These are phyloP conservation scores for Hetaerina titia DNA, from an alignment of 2,888 invertebrate species.

Conservation along the genomic window DNA sequence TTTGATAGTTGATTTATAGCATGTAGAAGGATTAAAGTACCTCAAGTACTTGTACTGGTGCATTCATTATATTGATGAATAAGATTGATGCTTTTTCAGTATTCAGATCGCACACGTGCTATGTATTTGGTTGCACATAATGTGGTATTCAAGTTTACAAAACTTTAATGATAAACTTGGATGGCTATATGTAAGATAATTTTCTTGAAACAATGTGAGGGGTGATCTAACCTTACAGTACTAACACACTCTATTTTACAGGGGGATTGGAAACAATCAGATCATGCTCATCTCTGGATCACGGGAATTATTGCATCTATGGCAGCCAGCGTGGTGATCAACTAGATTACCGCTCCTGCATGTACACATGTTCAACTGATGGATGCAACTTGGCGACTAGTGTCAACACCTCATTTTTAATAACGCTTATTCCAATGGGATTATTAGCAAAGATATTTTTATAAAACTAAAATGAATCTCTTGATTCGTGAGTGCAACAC, in stretches of 20 bases:
- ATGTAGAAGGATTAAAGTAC: too few species aligned
- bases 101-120: too few species aligned
- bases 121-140: too few species aligned
- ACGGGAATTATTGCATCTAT: conserved; percentile 94
- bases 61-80: too few species aligned
- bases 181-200: too few species aligned
- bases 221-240: background rate
- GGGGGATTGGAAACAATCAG: conserved; percentile 94
- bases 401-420: background rate
- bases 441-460: background rate
- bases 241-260: conserved; percentile 76
- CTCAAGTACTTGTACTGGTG: too few species aligned
- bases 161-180: background rate
- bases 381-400: conserved; percentile 87
- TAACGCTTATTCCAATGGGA: background rate
- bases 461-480: background rate
- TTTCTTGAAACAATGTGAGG: background rate
- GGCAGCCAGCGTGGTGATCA: conserved; percentile 91
- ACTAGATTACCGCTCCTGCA: conserved; percentile 91
- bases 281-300: conserved; percentile 90
- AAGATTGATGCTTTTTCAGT: too few species aligned
- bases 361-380: conserved; percentile 90
- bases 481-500: background rate
- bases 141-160: too few species aligned
- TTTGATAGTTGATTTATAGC: too few species aligned